A percentile compares a stretch with the other conserved stretches of the same genome.
Conservation (phyloP, 2,113 vertebrate species). For the Lethenteron reissneri region DNA sequence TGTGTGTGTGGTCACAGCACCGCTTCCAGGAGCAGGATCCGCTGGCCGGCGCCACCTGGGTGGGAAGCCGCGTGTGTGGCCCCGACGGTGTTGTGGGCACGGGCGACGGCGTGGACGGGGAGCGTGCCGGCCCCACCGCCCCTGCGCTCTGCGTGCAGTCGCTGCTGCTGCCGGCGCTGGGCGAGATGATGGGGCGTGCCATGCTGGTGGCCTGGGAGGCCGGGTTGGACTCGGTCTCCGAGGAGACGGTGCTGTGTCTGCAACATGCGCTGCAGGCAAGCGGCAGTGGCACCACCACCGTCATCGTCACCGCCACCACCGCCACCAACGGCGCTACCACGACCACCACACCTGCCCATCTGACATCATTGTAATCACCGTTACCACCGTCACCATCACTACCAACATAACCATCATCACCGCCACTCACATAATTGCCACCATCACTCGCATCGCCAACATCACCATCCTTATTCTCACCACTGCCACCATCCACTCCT, state of each 20-base stretch:
- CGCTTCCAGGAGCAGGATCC: conserved; percentile 93
- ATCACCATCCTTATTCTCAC: too few relatives aligned
- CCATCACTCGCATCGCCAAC: too few relatives aligned
- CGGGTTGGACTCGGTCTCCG: conserved; percentile 67
- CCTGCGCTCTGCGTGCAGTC: conserved; percentile 76
- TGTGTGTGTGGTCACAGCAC: conserved; percentile 28
- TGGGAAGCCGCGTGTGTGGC: conserved; percentile 42
- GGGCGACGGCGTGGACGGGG: too few relatives aligned
- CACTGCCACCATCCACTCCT: too few relatives aligned
- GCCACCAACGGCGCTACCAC: too few relatives aligned
- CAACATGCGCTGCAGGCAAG: conserved; percentile 62
- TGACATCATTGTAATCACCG: too few relatives aligned
- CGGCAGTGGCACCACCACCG: not conserved
- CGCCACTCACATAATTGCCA: too few relatives aligned
- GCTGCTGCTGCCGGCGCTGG: conserved; percentile 59
- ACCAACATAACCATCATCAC: too few relatives aligned
- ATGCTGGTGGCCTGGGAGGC: conserved; percentile 82
- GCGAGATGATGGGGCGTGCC: conserved; percentile 84
- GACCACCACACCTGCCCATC: too few relatives aligned
- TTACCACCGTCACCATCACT: too few relatives aligned
- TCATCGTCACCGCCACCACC: too few relatives aligned
- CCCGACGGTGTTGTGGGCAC: too few relatives aligned
- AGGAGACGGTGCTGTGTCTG: conserved; percentile 54
- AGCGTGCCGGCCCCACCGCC: conserved; percentile 13
- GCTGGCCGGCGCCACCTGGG: conserved; percentile 54